Percentiles rank a stretch among this genome's conserved stretches.
These are phyloP conservation scores for Craniophora ligustri DNA, from an alignment of 2,888 invertebrate genomes.

Conservation along the genomic window DNA sequence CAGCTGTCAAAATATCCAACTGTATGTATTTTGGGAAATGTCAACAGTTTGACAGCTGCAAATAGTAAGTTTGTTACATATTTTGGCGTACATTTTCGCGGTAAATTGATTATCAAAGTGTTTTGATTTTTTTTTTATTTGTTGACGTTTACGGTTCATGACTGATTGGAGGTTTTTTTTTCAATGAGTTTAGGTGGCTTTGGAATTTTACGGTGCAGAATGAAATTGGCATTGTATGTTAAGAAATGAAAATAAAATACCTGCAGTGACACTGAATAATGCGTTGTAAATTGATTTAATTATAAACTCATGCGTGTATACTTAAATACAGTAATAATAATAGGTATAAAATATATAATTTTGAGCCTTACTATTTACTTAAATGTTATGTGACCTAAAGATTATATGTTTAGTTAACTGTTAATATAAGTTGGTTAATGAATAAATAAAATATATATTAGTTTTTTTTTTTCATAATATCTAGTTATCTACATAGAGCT, in stretches of 20 bases:
- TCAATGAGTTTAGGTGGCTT: constrained; percentile 22
- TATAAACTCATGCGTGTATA: constrained; percentile 8
- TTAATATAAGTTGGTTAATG: too few relatives aligned
- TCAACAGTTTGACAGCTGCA: constrained; percentile 23
- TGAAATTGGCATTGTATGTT: constrained; percentile 17
- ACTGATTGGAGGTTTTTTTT: constrained; percentile 44
- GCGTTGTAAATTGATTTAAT: constrained; percentile 4
- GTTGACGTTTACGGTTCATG: constrained; percentile 49
- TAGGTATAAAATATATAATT: too few relatives aligned
- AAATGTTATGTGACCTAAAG: too few relatives aligned
- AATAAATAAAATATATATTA: too few relatives aligned
- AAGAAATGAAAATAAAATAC: constrained; percentile 13
- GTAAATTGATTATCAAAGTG: constrained; percentile 82
- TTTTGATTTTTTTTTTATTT: constrained; percentile 54
- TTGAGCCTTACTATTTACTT: too few relatives aligned
- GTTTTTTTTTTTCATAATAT: too few relatives aligned
- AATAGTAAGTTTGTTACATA: constrained; percentile 50
- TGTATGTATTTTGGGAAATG: constrained; percentile 2
- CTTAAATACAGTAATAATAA: neutral
- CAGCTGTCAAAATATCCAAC: constrained; percentile 21
- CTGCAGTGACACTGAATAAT: constrained; percentile 24
- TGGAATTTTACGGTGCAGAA: constrained; percentile 36
- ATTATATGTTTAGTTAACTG: too few relatives aligned
- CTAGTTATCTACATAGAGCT: too few relatives aligned
- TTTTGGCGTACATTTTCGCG: constrained; percentile 67